Conservation (phyloP, 2,113 vertebrate genomes). For the Theristicus caerulescens region DNA sequence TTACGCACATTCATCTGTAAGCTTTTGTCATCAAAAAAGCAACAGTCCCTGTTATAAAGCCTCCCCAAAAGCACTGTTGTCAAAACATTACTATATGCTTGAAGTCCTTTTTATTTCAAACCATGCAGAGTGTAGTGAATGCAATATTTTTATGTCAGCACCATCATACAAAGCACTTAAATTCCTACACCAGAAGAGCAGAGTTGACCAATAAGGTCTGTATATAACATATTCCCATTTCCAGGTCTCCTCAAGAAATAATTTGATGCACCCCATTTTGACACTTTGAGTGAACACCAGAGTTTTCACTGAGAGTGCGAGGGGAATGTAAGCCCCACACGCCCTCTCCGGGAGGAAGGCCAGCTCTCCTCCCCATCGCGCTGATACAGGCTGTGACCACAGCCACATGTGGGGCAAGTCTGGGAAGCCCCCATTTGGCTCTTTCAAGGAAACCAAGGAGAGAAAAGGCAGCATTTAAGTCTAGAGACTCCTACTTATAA, state of each 20-base stretch:
- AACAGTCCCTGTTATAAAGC: background rate
- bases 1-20: background rate
- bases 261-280: background rate
- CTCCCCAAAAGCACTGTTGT: background rate
- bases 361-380: background rate
- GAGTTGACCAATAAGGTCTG: background rate
- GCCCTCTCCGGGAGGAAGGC: background rate
- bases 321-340: background rate
- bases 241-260: background rate
- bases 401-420: background rate
- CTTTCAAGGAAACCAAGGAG: background rate
- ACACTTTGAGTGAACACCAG: background rate
- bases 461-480: background rate
- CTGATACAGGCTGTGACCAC: background rate
- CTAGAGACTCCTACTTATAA: background rate
- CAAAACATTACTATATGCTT: background rate
- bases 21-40: background rate
- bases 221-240: background rate
- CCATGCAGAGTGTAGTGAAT: background rate
- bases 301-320: background rate
- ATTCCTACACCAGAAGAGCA: background rate
- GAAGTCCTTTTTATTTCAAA: background rate
- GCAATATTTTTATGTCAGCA: background rate
- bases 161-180: rapidly evolving
- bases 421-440: background rate